These are phyloP conservation scores for Chauna torquata DNA, from an alignment of 2,113 vertebrate species.

Conservation along the genomic window DNA sequence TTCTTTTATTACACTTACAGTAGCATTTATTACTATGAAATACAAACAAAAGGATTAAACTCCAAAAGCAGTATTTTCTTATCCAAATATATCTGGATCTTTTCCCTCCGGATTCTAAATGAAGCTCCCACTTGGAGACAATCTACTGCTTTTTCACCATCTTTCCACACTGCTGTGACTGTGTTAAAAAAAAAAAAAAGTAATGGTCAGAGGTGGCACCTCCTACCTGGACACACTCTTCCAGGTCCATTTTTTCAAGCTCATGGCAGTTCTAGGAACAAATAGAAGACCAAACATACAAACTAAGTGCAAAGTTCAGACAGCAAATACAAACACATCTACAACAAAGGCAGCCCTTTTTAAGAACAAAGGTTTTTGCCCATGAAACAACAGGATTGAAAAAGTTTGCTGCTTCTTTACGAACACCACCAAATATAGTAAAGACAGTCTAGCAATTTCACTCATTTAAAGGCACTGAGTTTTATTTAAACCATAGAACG, in stretches of 20 bases:
- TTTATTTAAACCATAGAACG: background rate
- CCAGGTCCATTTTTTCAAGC: slow-evolving; percentile 98
- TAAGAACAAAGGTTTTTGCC: background rate
- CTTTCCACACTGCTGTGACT: background rate
- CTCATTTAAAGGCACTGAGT: background rate
- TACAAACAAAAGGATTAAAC: background rate
- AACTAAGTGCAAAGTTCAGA: background rate
- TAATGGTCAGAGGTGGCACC: background rate
- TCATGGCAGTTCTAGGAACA: slow-evolving; percentile 94
- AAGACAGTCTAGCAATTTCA: background rate
- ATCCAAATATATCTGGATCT: fast-evolving
- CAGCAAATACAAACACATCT: background rate
- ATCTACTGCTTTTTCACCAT: background rate
- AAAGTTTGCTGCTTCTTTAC: background rate
- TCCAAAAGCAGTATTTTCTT: background rate
- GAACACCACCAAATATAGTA: fast-evolving
- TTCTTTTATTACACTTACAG: background rate
- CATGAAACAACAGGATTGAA: fast-evolving
- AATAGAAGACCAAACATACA: background rate
- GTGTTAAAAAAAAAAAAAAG: background rate
- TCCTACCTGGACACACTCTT: slow-evolving; percentile 96
- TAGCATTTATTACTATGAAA: fast-evolving
- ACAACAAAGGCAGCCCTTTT: background rate
- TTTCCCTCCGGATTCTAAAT: background rate
- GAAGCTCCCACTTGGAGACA: background rate